phyloP scores from a whole-genome alignment of 2,888 invertebrate genomes.

The Lacanobia wlatinum region DNA sequence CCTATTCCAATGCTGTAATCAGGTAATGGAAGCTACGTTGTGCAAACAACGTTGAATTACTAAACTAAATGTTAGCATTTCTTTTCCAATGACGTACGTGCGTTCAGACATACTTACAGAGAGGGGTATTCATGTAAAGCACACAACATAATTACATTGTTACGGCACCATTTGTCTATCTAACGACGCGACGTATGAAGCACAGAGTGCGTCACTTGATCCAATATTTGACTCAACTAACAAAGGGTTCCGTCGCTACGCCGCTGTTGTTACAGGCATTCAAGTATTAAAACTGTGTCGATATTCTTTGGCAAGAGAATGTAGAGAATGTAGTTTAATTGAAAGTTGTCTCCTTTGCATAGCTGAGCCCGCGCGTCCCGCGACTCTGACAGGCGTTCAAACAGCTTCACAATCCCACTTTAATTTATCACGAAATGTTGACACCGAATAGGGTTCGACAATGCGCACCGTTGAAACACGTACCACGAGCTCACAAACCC shows the following conservation, averaged over 20 bases:
- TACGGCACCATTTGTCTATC: constrained; percentile 35
- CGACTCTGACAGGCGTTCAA: constrained; percentile 43
- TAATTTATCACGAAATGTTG: constrained; percentile 68
- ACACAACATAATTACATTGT: constrained; percentile 36
- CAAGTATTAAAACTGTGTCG: constrained; percentile 44
- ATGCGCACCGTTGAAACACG: constrained; percentile 37
- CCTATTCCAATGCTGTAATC: background rate
- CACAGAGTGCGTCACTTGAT: constrained; percentile 45
- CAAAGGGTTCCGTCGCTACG: constrained; percentile 39
- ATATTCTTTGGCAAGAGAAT: constrained; percentile 38
- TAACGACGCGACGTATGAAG: constrained; percentile 9
- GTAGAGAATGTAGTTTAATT: constrained; percentile 51
- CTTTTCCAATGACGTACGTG: background rate
- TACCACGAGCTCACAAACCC: background rate
- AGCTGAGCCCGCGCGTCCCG: constrained; percentile 28
- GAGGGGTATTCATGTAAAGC: constrained; percentile 9
- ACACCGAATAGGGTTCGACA: constrained; percentile 64
- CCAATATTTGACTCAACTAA: constrained; percentile 52
- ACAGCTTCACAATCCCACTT: constrained; percentile 63
- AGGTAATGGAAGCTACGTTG: background rate
- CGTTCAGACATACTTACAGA: background rate
- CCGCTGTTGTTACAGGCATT: constrained; percentile 36
- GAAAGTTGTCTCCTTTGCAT: constrained; percentile 52
- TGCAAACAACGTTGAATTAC: background rate
- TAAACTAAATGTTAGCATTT: too few species aligned